Evolutionary conservation across 2,113 vertebrate genomes (phyloP).

Genomic region (Pluvialis apricaria): DNA sequence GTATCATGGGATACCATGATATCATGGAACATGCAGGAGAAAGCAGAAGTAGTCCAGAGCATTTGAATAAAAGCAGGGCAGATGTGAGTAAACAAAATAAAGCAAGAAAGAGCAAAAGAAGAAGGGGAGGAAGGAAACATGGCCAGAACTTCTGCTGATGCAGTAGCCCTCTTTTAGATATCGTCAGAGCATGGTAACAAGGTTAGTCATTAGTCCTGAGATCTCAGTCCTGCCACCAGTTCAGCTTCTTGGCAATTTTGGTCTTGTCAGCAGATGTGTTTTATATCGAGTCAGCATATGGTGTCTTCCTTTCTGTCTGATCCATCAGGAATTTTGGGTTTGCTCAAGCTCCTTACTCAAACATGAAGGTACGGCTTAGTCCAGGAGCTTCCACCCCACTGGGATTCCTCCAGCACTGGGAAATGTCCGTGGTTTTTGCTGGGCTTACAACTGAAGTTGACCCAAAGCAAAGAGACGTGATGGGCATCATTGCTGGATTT

Average conservation of each 20-base stretch:
- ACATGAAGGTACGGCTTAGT: background rate
- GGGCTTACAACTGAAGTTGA: background rate
- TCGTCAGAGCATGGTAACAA: background rate
- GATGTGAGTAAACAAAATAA: background rate
- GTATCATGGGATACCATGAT: too few species aligned
- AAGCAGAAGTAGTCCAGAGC: background rate
- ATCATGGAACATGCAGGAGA: background rate
- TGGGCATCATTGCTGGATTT: background rate
- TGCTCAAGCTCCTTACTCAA: background rate
- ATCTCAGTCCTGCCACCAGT: background rate
- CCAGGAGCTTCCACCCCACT: background rate
- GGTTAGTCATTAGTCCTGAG: background rate
- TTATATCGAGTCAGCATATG: fast-evolving
- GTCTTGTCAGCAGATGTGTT: background rate
- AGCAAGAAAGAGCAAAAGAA: background rate
- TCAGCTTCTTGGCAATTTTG: background rate
- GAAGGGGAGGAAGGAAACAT: background rate
- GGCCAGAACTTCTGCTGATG: background rate
- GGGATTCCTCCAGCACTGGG: background rate
- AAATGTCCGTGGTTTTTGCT: background rate
- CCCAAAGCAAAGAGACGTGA: background rate
- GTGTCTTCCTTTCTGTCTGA: background rate
- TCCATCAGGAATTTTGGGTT: background rate
- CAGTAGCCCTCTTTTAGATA: background rate
- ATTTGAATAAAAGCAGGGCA: background rate